phyloP scores from a whole-genome alignment of 2,113 vertebrate species.

The Smithornis capensis region DNA sequence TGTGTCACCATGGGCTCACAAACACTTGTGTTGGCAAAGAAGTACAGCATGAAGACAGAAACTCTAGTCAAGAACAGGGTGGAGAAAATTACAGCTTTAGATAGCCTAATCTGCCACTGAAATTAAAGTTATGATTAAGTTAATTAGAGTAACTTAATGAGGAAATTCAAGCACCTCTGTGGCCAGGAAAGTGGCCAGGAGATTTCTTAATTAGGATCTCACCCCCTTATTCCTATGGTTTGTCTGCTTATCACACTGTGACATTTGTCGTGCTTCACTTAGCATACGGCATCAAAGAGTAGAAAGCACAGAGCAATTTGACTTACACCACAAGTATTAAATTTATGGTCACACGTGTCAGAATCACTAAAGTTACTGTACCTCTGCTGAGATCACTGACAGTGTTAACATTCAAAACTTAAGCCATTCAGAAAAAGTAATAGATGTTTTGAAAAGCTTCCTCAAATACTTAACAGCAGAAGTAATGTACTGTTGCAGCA shows the following conservation, averaged over 20 bases:
- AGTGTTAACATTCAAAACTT: background rate
- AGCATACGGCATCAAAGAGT: too few species aligned
- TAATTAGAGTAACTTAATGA: background rate
- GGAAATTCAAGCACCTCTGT: background rate
- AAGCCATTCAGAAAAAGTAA: background rate
- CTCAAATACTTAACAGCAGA: background rate
- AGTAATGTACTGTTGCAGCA: background rate
- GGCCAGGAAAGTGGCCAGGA: background rate
- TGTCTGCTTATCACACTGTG: background rate
- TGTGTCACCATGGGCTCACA: background rate
- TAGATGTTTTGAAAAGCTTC: background rate
- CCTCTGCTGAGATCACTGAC: background rate
- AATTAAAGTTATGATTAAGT: background rate
- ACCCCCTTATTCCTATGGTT: background rate
- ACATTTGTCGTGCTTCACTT: background rate
- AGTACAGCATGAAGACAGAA: background rate
- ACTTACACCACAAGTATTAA: background rate
- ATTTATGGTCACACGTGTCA: background rate
- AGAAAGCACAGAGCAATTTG: too few species aligned
- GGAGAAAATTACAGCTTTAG: background rate
- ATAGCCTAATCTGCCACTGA: background rate
- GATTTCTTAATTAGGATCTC: background rate
- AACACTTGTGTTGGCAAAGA: background rate
- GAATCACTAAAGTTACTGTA: background rate
- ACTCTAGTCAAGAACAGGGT: background rate